phyloP scores from a whole-genome alignment of 2,888 invertebrate genomes.

The Helicoverpa assulta region DNA sequence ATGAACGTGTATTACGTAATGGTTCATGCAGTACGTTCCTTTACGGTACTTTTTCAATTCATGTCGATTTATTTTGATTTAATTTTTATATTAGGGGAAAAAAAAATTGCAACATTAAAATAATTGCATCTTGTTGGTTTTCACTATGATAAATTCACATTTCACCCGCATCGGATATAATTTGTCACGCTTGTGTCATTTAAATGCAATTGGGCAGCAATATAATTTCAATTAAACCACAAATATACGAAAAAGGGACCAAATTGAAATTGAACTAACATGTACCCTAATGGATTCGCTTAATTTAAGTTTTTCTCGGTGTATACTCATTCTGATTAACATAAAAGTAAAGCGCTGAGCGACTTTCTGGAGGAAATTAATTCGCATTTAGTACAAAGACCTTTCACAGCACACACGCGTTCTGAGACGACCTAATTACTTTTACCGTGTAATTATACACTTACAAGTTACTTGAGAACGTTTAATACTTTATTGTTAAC shows the following conservation, averaged over 20 bases:
- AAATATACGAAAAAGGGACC: neutral
- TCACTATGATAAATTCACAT: neutral
- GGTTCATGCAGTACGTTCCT: neutral
- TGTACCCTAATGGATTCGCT: slow-evolving; percentile 4
- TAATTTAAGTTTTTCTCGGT: slow-evolving; percentile 21
- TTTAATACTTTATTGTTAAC: slow-evolving; percentile 34
- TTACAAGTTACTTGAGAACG: slow-evolving; percentile 29
- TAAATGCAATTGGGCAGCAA: neutral
- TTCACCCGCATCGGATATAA: neutral
- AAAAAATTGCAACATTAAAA: too few relatives aligned
- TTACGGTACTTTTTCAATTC: neutral
- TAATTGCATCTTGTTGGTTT: too few relatives aligned
- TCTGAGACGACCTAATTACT: slow-evolving; percentile 47
- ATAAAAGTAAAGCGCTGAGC: slow-evolving; percentile 39
- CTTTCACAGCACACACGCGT: slow-evolving; percentile 40
- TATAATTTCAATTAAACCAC: neutral
- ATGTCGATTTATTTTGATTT: too few relatives aligned
- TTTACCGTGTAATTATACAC: slow-evolving; percentile 39
- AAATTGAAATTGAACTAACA: slow-evolving; percentile 11
- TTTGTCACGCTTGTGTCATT: neutral
- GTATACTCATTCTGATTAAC: slow-evolving; percentile 36
- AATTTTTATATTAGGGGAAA: too few relatives aligned
- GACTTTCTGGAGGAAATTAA: slow-evolving; percentile 45
- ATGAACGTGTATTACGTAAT: neutral
- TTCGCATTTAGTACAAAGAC: slow-evolving; percentile 42